Evolutionary conservation across 2,888 invertebrate genomes (phyloP).

Genomic region (Osedax fenrisi): DNA sequence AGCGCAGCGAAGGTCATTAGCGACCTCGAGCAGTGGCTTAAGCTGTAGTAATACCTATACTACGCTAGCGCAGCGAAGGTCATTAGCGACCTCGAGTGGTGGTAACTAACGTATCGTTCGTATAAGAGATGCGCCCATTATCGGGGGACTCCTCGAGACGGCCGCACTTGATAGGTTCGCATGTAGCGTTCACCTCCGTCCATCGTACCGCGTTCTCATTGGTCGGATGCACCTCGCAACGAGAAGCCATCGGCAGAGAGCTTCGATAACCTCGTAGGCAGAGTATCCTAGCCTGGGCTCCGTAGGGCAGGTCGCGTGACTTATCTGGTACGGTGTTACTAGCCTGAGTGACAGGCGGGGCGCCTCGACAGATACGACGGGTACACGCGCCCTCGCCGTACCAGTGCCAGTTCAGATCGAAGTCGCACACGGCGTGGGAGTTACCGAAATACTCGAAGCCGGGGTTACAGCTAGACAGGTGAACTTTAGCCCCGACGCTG

Average conservation of each 20-base stretch:
- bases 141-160: conserved; percentile 28
- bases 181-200: not conserved
- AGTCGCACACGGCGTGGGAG: conserved; percentile 34
- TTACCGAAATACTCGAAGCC: conserved; percentile 38
- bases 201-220: not conserved
- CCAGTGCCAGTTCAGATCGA: conserved; percentile 41
- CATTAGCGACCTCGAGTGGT: too few species aligned
- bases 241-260: not conserved
- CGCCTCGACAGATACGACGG: not conserved
- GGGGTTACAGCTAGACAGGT: conserved; percentile 35
- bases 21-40: too few species aligned
- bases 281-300: conserved; percentile 18
- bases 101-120: conserved; percentile 20
- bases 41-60: too few species aligned
- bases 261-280: conserved; percentile 22
- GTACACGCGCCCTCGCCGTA: conserved; percentile 38
- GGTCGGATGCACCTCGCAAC: not conserved
- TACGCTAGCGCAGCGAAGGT: too few species aligned
- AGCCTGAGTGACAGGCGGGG: not conserved
- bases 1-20: too few species aligned
- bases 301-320: conserved; percentile 37
- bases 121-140: conserved; percentile 37
- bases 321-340: conserved; percentile 36
- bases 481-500: conserved; percentile 28
- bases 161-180: not conserved